A percentile compares a stretch with the other conserved stretches of the same genome.
phyloP scores from a whole-genome alignment of 2,888 invertebrate species.

The Atethmia centrago region DNA sequence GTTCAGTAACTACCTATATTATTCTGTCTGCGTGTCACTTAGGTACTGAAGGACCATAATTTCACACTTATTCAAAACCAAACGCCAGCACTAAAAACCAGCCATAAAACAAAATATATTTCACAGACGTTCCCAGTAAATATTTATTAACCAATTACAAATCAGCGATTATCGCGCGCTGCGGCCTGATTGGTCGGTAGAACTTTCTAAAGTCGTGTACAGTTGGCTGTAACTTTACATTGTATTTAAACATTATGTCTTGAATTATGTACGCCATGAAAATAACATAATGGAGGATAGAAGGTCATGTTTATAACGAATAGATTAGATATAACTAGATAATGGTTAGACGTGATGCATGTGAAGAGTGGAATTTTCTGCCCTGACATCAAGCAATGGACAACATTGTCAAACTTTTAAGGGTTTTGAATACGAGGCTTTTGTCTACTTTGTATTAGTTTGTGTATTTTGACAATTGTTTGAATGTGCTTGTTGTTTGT shows the following conservation, averaged over 20 bases:
- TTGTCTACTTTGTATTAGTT: too few relatives aligned
- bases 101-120: constrained; percentile 52
- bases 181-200: constrained; percentile 56
- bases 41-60: constrained; percentile 28
- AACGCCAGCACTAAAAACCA: constrained; percentile 44
- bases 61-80: constrained; percentile 33
- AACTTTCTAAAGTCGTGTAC: constrained; percentile 63
- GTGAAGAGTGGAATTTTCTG: not conserved
- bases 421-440: too few relatives aligned
- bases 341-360: constrained; percentile 1
- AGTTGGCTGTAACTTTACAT: constrained; percentile 65
- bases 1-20: not conserved
- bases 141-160: constrained; percentile 67
- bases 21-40: not conserved
- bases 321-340: constrained; percentile 25
- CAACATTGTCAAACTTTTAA: too few relatives aligned
- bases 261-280: constrained; percentile 71
- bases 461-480: too few relatives aligned
- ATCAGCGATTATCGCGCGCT: constrained; percentile 46
- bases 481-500: too few relatives aligned
- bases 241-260: constrained; percentile 71
- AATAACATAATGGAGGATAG: constrained; percentile 64
- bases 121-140: constrained; percentile 56
- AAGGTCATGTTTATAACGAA: constrained; percentile 67
- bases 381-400: too few relatives aligned